Percentiles rank a stretch among this genome's conserved stretches.
Evolutionary conservation across 2,113 vertebrate species (phyloP).

Genomic region (Conger conger): DNA sequence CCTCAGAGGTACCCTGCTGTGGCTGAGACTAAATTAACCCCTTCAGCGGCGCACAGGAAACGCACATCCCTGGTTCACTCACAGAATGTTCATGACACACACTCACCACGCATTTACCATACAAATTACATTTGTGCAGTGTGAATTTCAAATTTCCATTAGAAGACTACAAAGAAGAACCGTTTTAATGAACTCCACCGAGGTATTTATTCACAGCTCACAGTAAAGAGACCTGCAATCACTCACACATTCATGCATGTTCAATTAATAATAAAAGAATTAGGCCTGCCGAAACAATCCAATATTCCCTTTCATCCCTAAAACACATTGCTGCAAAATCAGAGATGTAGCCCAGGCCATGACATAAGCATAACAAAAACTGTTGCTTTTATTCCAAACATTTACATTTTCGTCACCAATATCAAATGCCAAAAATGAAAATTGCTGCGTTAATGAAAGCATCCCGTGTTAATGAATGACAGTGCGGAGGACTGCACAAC

Average conservation of each 20-base stretch:
- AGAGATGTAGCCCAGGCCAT: too few relatives aligned
- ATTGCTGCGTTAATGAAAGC: not conserved
- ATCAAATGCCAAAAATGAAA: not conserved
- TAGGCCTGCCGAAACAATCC: not conserved
- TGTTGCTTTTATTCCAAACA: too few relatives aligned
- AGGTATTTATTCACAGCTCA: not conserved
- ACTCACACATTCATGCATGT: not conserved
- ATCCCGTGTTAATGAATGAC: not conserved
- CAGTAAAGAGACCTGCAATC: not conserved
- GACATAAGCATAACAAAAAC: too few relatives aligned
- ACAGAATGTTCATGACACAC: not conserved
- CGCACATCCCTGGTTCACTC: not conserved
- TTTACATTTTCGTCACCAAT: not conserved
- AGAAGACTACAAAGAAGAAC: not conserved
- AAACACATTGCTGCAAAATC: too few relatives aligned
- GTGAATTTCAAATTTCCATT: not conserved
- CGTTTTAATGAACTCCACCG: not conserved
- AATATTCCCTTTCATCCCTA: not conserved
- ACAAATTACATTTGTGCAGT: not conserved
- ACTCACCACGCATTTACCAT: not conserved
- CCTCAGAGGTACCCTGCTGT: constrained; percentile 6
- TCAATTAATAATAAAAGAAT: not conserved
- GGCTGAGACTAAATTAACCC: not conserved
- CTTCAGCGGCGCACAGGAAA: not conserved
- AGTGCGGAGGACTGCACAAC: not conserved